Evolutionary conservation across 1,140 invertebrate genomes (phyloP).

Genomic region (Zaprionus capensis): DNA sequence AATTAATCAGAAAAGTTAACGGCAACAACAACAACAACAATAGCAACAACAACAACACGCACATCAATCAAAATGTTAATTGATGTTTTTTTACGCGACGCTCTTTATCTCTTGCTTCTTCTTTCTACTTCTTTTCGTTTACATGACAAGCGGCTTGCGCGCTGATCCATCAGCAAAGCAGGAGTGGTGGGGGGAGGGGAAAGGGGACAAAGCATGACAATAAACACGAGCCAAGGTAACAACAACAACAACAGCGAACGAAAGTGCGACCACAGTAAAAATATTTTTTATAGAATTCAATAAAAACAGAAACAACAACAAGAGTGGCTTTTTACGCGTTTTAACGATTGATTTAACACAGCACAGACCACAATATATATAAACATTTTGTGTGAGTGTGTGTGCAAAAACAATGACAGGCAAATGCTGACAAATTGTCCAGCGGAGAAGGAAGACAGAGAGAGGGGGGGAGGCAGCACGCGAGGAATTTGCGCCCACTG

Average conservation of each 20-base stretch:
- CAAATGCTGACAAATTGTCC: constrained; percentile 60
- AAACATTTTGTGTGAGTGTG: constrained; percentile 38
- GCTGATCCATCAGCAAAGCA: constrained; percentile 68
- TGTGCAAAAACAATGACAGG: constrained; percentile 36
- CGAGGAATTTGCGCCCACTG: constrained; percentile 42
- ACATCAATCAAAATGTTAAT: constrained; percentile 81
- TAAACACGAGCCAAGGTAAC: constrained; percentile 71
- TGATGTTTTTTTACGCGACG: constrained; percentile 56
- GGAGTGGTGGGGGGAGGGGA: neutral
- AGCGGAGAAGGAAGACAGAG: neutral
- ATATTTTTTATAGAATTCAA: constrained; percentile 53
- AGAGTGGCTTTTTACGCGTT: constrained; percentile 72
- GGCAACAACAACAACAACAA: constrained; percentile 39
- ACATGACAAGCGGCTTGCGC: constrained; percentile 73
- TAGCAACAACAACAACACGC: constrained; percentile 38
- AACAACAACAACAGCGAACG: constrained; percentile 27
- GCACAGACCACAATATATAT: constrained; percentile 59
- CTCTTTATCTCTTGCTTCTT: constrained; percentile 50
- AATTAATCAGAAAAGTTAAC: constrained; percentile 76
- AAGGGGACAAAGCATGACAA: constrained; percentile 49
- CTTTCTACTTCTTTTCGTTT: constrained; percentile 53
- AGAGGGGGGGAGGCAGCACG: neutral
- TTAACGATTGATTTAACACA: constrained; percentile 81
- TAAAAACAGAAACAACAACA: constrained; percentile 27
- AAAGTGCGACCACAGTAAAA: constrained; percentile 57